These are phyloP conservation scores for Diceros bicornis DNA, from an alignment of 2,797 vertebrate species.

Conservation along the genomic window DNA sequence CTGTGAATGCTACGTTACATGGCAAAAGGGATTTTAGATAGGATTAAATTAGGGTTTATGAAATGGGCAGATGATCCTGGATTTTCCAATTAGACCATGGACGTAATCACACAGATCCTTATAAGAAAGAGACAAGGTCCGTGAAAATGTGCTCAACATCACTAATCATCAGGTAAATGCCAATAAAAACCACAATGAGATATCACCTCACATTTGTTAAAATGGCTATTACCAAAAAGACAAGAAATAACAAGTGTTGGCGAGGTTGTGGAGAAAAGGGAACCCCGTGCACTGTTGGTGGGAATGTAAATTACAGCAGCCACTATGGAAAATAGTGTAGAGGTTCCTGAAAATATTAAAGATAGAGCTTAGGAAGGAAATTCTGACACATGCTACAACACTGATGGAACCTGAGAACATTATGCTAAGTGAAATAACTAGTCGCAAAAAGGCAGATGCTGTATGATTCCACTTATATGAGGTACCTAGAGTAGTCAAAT, in stretches of 20 bases:
- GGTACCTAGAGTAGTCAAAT: too few species aligned
- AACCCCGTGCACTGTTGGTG: neutral
- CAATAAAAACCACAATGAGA: neutral
- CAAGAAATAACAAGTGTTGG: neutral
- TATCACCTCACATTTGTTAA: neutral
- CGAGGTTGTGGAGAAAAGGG: neutral
- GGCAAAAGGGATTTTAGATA: too few species aligned
- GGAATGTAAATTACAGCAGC: neutral
- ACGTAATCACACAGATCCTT: neutral
- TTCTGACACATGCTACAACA: too few species aligned
- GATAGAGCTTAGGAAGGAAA: too few species aligned
- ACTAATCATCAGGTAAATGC: neutral
- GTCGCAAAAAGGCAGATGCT: too few species aligned
- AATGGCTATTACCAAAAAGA: neutral
- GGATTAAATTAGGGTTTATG: neutral
- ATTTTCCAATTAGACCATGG: neutral
- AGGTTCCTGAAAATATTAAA: too few species aligned
- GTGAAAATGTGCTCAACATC: neutral
- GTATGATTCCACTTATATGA: too few species aligned
- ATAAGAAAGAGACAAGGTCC: neutral
- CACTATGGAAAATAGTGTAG: too few species aligned
- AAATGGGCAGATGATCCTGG: neutral
- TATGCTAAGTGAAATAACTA: too few species aligned
- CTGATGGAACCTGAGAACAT: too few species aligned
- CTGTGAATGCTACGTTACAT: neutral